Evolutionary conservation across 2,113 vertebrate genomes (phyloP).

Genomic region (Alouatta palliata): DNA sequence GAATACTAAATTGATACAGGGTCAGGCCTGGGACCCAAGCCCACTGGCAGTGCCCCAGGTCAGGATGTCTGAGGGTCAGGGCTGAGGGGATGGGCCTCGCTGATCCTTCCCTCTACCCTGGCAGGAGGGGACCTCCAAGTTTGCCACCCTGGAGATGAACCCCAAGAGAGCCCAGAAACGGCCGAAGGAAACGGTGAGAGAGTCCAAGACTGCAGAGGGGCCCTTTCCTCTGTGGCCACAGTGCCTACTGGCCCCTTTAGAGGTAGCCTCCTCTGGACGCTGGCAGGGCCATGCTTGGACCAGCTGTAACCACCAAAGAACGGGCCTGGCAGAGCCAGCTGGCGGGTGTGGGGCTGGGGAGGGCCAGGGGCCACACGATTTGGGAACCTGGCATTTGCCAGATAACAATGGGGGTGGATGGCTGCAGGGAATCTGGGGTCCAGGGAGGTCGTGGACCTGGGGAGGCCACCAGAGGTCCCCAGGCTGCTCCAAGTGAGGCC

Average conservation of each 20-base stretch:
- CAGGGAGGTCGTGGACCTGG: rapidly evolving
- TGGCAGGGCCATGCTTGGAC: rapidly evolving
- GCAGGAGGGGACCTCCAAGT: constrained; percentile 98
- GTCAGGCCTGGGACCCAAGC: too few relatives aligned
- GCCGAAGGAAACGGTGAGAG: constrained; percentile 93
- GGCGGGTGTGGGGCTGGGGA: rapidly evolving
- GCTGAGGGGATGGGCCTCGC: not conserved
- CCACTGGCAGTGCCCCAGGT: not conserved
- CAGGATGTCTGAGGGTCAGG: not conserved
- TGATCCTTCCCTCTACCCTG: not conserved
- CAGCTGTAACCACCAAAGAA: too few relatives aligned
- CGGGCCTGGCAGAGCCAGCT: not conserved
- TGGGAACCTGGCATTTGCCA: not conserved
- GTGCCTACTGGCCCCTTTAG: rapidly evolving
- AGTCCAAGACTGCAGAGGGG: rapidly evolving
- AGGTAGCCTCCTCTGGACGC: not conserved
- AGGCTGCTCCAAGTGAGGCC: not conserved
- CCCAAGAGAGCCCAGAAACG: constrained; percentile 95
- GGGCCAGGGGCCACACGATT: rapidly evolving
- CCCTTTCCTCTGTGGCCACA: rapidly evolving
- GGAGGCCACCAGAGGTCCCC: rapidly evolving
- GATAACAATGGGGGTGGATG: too few relatives aligned
- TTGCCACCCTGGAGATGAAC: constrained; percentile 97
- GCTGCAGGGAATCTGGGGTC: not conserved
- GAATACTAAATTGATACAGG: too few relatives aligned